Conservation (phyloP, 2,888 invertebrate species). For the Cryptus armator region DNA sequence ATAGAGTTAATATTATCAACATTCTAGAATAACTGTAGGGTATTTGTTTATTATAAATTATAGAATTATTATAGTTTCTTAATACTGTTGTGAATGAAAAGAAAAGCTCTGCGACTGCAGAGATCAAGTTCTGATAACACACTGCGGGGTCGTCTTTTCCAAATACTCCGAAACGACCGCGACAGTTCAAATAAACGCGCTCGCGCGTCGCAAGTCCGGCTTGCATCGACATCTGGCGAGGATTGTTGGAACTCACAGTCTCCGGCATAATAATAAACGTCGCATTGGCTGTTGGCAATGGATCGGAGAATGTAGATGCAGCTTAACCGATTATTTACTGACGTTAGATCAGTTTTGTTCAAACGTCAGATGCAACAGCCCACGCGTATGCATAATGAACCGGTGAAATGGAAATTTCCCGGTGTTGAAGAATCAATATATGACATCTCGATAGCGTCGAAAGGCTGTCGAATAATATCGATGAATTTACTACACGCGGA, state of each 20-base stretch:
- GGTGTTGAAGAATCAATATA: slow-evolving; percentile 15
- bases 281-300: neutral
- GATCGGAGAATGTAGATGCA: neutral
- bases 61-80: neutral
- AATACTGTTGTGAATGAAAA: neutral
- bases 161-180: neutral
- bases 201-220: slow-evolving; percentile 9
- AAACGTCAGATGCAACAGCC: slow-evolving; percentile 31
- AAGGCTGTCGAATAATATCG: neutral
- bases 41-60: neutral
- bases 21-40: neutral
- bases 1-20: neutral
- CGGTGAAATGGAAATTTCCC: slow-evolving; percentile 61
- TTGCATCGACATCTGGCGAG: neutral
- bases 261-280: neutral
- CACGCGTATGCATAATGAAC: slow-evolving; percentile 11
- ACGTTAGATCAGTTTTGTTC: neutral
- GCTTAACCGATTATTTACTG: neutral
- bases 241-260: neutral
- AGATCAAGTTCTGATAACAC: slow-evolving; percentile 36
- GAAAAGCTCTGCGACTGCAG: slow-evolving; percentile 11
- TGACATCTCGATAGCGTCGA: neutral
- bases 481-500: slow-evolving; percentile 31
- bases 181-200: slow-evolving; percentile 39
- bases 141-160: slow-evolving; percentile 39